phyloP scores from a whole-genome alignment of 1,140 invertebrate genomes.

The Scaptomyza graminum region DNA sequence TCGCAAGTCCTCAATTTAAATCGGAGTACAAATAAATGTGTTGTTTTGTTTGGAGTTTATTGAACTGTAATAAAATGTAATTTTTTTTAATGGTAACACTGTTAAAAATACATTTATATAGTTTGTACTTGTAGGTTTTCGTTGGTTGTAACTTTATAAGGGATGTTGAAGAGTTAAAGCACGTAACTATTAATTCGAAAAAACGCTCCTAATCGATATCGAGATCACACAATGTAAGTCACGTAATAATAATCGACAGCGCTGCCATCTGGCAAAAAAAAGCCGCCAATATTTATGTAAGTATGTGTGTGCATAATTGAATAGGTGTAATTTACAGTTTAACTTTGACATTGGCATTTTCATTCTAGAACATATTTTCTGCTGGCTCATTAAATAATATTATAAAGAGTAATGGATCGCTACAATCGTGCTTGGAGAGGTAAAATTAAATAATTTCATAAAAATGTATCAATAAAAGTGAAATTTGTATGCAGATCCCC shows the following conservation, averaged over 20 bases:
- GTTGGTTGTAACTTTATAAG: no score
- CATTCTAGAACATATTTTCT: background rate
- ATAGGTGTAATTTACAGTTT: constrained; percentile 11
- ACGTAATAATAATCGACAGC: background rate
- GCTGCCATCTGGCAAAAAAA: background rate
- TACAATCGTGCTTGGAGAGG: constrained; percentile 67
- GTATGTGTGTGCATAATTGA: background rate
- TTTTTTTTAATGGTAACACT: background rate
- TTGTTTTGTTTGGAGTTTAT: constrained; percentile 30
- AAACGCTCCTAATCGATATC: background rate
- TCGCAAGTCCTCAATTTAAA: constrained; percentile 21
- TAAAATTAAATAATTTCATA: constrained; percentile 6
- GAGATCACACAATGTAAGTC: background rate
- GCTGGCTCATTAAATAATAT: background rate
- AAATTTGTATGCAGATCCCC: constrained; percentile 43
- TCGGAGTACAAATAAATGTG: constrained; percentile 18
- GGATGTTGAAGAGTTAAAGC: background rate
- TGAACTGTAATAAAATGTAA: constrained; percentile 29
- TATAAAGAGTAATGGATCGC: constrained; percentile 45
- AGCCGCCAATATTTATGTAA: background rate
- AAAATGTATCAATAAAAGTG: background rate
- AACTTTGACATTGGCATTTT: background rate
- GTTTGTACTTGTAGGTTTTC: background rate
- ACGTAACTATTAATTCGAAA: background rate
- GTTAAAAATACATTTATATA: constrained; percentile 1